Base-by-base conservation (phyloP, 1,140 invertebrate species). In the Heliconius himera region DNA sequence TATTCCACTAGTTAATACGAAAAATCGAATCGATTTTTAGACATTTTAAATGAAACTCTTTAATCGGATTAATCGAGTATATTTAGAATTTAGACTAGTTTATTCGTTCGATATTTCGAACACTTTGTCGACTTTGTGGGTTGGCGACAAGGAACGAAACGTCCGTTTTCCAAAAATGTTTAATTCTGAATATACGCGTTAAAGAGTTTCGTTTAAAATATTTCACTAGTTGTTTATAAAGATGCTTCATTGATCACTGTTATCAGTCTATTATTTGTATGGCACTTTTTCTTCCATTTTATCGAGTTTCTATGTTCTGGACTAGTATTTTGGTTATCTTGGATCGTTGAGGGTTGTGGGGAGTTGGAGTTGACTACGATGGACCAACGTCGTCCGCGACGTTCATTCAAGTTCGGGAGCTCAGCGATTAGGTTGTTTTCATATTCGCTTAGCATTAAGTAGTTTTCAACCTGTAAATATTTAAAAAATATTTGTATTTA, bases 361-460 rank as follows among this genome's bases (percentile, higher is more conserved):
- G 90, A 87, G 74, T 86, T 84, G 49, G 86, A 84, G 75, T 94
- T 93, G 18, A 93, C 87, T 2, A 91, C 96, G 70, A 97, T 91
- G 0, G 97, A 97, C 97, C 97, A 97, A 51, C 96, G 95, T 54
- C 97, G 92, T 20, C 96, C 96, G 82, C 96, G 96, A 13, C 96
- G 95, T 85, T 97, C 97, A 89, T 96, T 95, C 81, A 97, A 95
- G 78, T 96, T 96, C 6, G 97, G 97, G 94, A 97, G 96, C 89
- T 97, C 97, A 1, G 96, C 97, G 83, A 97, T 97, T 46, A 98
- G 92, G 91, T 98, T 98, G 91, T 98, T 98, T 89, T 98, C 97
- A 91, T 97, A 98, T 91, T 98, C 97, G 80, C 97, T 97, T 54
- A 98, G 95, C 97, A 98, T 98, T 81, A 98, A 93, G 90, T 97